A percentile compares a stretch with the other conserved stretches of the same genome.
Conservation (phyloP, 1,140 invertebrate species). For the Cotesia typhae region DNA sequence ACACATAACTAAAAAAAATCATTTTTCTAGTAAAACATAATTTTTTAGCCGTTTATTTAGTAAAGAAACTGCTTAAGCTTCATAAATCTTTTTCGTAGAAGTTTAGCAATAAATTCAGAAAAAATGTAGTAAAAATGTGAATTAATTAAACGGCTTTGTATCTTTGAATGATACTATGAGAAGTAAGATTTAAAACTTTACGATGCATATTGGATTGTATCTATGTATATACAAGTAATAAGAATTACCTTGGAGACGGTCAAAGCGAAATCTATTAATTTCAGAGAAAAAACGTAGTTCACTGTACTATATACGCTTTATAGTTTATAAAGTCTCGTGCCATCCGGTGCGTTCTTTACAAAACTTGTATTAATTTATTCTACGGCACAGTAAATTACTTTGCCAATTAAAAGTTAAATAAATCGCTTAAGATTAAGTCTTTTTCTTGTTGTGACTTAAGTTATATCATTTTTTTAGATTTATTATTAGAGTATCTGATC, state of each 20-base stretch:
- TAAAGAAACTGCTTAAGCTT: no score
- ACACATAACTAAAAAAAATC: no score
- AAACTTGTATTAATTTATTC: conserved; percentile 18
- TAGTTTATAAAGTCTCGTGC: conserved; percentile 17
- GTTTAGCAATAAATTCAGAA: background rate
- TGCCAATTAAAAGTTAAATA: conserved; percentile 31
- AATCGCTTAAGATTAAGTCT: background rate
- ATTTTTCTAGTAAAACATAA: no score
- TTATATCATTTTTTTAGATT: background rate
- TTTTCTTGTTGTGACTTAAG: background rate
- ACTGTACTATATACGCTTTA: background rate
- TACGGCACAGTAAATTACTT: conserved; percentile 26
- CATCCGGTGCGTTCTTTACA: conserved; percentile 14
- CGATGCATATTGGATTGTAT: conserved; percentile 24
- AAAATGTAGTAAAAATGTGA: background rate
- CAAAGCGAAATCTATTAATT: conserved; percentile 29
- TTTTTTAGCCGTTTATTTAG: no score
- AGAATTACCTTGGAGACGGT: background rate
- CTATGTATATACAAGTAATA: background rate
- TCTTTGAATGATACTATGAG: background rate
- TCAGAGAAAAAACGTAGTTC: conserved; percentile 24
- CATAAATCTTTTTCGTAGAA: no score
- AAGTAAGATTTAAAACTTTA: conserved; percentile 20
- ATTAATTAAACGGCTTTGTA: background rate
- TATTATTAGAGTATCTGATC: background rate